Evolutionary conservation across 2,888 invertebrate genomes (phyloP).

Genomic region (Smittia sp.): DNA sequence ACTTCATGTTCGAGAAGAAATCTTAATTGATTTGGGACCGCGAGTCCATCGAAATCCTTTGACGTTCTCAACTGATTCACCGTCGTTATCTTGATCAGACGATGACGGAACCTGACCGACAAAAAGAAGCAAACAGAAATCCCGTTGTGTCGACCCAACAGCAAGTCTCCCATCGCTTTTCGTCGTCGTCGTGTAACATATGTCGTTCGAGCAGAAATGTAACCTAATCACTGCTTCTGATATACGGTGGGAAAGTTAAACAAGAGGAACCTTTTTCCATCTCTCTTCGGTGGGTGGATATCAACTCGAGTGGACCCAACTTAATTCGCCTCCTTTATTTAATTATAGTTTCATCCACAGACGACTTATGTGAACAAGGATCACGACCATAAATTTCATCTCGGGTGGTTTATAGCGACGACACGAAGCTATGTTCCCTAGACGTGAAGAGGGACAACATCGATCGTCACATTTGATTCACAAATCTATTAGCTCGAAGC

Average conservation of each 20-base stretch:
- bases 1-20: neutral
- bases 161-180: neutral
- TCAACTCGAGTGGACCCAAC: neutral
- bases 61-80: constrained; percentile 1
- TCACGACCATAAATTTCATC: neutral
- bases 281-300: neutral
- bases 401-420: no score
- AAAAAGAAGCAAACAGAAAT: neutral
- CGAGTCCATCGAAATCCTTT: neutral
- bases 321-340: neutral
- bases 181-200: neutral
- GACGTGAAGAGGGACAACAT: no score
- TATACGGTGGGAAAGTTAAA: neutral
- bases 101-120: neutral
- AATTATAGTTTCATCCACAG: neutral
- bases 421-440: neutral
- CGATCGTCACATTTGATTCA: no score
- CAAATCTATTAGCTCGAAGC: no score
- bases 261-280: neutral
- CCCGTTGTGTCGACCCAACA: neutral
- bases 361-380: neutral
- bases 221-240: constrained; percentile 1
- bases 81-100: neutral
- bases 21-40: neutral
- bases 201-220: neutral